Percentiles rank a stretch among this genome's conserved stretches.
Conservation (phyloP, 2,113 vertebrate species). For the Martes martes region DNA sequence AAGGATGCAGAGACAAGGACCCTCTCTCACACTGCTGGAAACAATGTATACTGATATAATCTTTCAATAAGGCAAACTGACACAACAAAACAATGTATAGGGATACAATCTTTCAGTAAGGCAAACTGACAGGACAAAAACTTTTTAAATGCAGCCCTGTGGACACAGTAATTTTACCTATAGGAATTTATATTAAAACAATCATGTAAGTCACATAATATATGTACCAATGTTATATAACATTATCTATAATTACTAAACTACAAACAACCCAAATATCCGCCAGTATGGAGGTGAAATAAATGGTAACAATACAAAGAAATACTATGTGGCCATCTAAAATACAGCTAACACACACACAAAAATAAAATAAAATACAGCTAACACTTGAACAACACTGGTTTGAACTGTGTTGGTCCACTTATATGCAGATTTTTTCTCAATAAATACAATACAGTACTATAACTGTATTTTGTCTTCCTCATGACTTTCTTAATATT, state of each 20-base stretch:
- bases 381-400: not conserved
- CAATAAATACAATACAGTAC: not conserved
- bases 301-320: not conserved
- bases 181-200: not conserved
- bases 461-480: not conserved
- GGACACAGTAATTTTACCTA: not conserved
- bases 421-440: not conserved
- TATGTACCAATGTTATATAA: not conserved
- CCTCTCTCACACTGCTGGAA: not conserved
- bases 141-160: not conserved
- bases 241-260: not conserved
- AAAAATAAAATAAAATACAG: not conserved
- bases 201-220: not conserved
- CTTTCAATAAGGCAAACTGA: not conserved
- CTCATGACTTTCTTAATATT: not conserved
- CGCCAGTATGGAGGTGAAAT: not conserved
- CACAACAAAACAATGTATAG: not conserved
- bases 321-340: not conserved
- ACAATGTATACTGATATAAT: not conserved
- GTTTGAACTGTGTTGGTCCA: not conserved
- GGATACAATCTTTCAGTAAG: not conserved
- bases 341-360: not conserved
- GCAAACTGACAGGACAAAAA: not conserved
- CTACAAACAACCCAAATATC: not conserved
- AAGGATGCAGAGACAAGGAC: not conserved